Percentiles rank a stretch among this genome's conserved stretches.
Conservation (phyloP, 2,113 vertebrate species). For the Silurus meridionalis region DNA sequence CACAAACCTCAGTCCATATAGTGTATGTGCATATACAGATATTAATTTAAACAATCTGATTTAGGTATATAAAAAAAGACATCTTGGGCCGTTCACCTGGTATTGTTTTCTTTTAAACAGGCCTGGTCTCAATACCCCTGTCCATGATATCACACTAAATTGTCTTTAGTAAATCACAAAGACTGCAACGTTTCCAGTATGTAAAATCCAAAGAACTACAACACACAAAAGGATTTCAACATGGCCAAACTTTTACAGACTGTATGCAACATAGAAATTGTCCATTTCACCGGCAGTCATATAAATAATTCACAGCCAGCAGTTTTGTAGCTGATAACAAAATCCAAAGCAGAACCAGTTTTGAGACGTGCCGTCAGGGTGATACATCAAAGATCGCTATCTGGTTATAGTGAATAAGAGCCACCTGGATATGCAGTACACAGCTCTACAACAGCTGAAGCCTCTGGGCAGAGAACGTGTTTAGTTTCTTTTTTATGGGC, state of each 20-base stretch:
- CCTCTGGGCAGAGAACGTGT: conserved; percentile 12
- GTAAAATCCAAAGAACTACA: neutral
- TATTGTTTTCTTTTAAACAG: neutral
- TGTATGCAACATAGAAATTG: neutral
- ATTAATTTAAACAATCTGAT: no score
- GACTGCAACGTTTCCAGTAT: neutral
- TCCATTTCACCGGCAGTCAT: conserved; percentile 12
- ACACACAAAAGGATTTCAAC: neutral
- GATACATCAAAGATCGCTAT: conserved; percentile 41
- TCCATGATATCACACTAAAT: neutral
- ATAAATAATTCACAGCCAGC: conserved; percentile 17
- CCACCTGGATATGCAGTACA: neutral
- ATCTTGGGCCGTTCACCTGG: neutral
- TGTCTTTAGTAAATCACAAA: neutral
- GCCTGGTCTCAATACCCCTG: no score
- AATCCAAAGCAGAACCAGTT: conserved; percentile 39
- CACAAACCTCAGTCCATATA: no score
- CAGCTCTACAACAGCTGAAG: conserved; percentile 21
- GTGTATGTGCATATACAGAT: no score
- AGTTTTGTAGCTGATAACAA: conserved; percentile 24
- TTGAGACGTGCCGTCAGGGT: conserved; percentile 10
- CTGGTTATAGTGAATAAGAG: conserved; percentile 30
- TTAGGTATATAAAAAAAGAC: neutral
- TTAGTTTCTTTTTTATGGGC: conserved; percentile 28
- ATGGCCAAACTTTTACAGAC: neutral